Percentiles rank a stretch among this genome's conserved stretches.
Conservation (phyloP, 2,113 vertebrate genomes). For the Chaenocephalus aceratus region DNA sequence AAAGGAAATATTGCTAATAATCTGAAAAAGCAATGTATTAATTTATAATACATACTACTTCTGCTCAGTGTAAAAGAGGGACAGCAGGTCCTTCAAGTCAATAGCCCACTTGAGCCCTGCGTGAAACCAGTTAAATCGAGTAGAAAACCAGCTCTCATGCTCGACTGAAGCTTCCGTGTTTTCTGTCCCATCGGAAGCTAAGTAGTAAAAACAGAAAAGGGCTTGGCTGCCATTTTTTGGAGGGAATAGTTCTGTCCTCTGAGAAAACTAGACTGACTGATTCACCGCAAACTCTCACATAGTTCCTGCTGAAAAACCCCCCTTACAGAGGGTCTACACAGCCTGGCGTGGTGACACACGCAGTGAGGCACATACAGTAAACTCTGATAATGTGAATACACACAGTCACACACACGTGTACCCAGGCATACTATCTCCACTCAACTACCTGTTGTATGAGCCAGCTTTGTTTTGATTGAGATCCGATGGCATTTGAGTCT, state of each 20-base stretch:
- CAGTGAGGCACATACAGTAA: not conserved
- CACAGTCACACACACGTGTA: not conserved
- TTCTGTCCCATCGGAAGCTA: slow-evolving; percentile 47
- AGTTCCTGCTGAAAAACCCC: slow-evolving; percentile 13
- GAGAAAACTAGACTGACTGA: slow-evolving; percentile 32
- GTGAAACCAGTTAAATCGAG: slow-evolving; percentile 59
- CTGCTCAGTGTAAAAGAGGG: not conserved
- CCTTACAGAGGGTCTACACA: not conserved
- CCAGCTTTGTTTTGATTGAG: not conserved
- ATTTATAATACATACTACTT: not conserved
- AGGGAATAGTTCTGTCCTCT: slow-evolving; percentile 17
- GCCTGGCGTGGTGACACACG: not conserved
- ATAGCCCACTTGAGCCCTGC: slow-evolving; percentile 31
- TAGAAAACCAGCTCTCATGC: slow-evolving; percentile 70
- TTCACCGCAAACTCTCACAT: slow-evolving; percentile 15
- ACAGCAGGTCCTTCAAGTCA: slow-evolving; percentile 15
- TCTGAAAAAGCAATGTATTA: not conserved
- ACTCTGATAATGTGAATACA: not conserved
- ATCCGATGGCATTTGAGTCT: not conserved
- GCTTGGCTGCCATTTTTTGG: not conserved
- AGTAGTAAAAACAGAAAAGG: slow-evolving; percentile 44
- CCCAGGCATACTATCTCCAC: not conserved
- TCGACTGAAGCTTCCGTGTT: slow-evolving; percentile 55
- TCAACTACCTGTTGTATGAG: not conserved
- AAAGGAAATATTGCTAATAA: not conserved